These are phyloP conservation scores for Drosophila atripex DNA, from an alignment of 2,888 invertebrate species.

Conservation along the genomic window DNA sequence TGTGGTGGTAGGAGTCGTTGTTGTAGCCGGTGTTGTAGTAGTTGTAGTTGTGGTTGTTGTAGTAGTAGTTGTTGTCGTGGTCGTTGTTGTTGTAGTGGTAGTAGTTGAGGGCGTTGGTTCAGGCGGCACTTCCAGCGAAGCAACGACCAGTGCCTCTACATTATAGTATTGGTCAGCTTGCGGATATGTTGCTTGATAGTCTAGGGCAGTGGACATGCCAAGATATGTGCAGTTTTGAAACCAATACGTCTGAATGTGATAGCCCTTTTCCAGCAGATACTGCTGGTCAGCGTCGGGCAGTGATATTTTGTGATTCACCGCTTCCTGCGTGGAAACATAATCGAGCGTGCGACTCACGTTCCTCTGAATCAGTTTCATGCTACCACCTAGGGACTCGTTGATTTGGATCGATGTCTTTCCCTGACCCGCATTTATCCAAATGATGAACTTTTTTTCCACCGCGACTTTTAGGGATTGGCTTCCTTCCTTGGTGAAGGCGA, in stretches of 20 bases:
- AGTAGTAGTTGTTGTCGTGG: conserved; percentile 84
- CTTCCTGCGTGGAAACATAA: conserved; percentile 87
- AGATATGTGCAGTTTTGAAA: conserved; percentile 90
- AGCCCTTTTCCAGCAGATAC: conserved; percentile 86
- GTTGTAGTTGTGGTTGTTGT: conserved; percentile 81
- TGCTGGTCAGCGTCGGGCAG: conserved; percentile 87
- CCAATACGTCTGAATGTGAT: conserved; percentile 89
- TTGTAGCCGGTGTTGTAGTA: conserved; percentile 79
- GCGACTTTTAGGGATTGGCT: conserved; percentile 86
- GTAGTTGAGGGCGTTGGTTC: conserved; percentile 81
- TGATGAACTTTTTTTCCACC: conserved; percentile 73
- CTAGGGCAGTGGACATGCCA: conserved; percentile 87
- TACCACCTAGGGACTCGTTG: conserved; percentile 88
- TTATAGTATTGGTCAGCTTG: conserved; percentile 86
- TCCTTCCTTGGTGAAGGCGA: conserved; percentile 86
- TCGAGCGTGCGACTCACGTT: conserved; percentile 85
- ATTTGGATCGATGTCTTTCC: conserved; percentile 81
- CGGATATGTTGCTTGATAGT: conserved; percentile 87
- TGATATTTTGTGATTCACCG: conserved; percentile 86
- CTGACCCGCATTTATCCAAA: conserved; percentile 83
- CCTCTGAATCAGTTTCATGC: conserved; percentile 87
- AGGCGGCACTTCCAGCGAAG: conserved; percentile 87
- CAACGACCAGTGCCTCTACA: conserved; percentile 89
- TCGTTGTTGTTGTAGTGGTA: conserved; percentile 84
- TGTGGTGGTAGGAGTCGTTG: conserved; percentile 72